Evolutionary conservation across 2,888 invertebrate genomes (phyloP), one percentile per base, ranked within the genome.

Genomic region (Lumbricus terrestris): DNA sequence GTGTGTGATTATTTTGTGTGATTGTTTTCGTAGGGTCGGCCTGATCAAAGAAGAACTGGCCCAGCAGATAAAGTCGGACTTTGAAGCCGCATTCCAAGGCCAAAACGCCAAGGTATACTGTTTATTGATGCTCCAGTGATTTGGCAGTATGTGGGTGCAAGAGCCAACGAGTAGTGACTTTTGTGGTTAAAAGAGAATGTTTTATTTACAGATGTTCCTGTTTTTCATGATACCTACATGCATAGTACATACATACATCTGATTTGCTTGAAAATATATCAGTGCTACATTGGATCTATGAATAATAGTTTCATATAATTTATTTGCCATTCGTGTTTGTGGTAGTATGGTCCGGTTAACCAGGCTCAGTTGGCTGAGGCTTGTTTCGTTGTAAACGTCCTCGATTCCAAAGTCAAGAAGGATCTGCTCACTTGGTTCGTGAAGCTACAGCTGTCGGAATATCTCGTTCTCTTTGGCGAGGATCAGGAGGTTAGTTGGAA

Each of bases 351-450:
- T 1, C 94, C 94, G 54, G 93, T 94, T n/a, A 95, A 95, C 92
- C 94, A 94, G 91, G 92, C 93, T n/a, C 97, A 97, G 94, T 95
- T 98, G 92, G 96, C 97, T 0, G 95, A 95, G 91, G 94, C 95
- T 1, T 98, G 97, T 94, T 96, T 97, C 92, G 97, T 98, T 6
- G 96, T 97, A 16, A 97, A 97, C n/a, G 97, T 97, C 89, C 95
- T 99, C 90, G 98, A 99, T 94, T 96, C 97, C 0, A 96, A 96
- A 95, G 97, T 98, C 0, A 98, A 97, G 95, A 96, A 95, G 93
- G 98, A 98, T 89, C 95, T 99, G 89, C 96, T 99, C 0, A 96
- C 97, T 92, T 99, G 99, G 98, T 98, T 99, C 95, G 97, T 98
- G 15, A 96, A 96, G 88, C 96, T 96, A 89, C 98, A 98, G 94